Percentiles rank a stretch among this genome's conserved stretches.
Evolutionary conservation across 2,888 invertebrate genomes (phyloP).

Genomic region (Orthonevra nobilis): DNA sequence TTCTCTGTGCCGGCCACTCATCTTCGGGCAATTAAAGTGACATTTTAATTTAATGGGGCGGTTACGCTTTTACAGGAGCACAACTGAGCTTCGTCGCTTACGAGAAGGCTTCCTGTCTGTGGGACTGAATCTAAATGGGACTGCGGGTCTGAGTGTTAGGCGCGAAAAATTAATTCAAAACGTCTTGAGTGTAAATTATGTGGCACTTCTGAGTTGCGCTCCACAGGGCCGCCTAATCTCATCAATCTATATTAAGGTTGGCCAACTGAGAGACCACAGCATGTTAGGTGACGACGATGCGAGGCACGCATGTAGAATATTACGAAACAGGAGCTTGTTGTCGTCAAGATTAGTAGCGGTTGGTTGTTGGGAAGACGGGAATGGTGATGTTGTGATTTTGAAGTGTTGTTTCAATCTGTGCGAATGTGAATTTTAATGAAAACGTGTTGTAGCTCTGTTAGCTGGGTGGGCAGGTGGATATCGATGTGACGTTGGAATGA

Average conservation of each 20-base stretch:
- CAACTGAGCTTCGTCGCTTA: constrained; percentile 44
- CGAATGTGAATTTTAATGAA: too few species aligned
- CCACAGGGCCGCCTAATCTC: constrained; percentile 52
- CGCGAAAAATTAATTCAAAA: constrained; percentile 64
- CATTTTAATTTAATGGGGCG: constrained; percentile 69
- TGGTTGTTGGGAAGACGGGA: neutral
- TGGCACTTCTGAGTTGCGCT: constrained; percentile 36
- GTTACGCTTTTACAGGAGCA: constrained; percentile 53
- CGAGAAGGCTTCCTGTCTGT: constrained; percentile 39
- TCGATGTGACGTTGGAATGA: too few species aligned
- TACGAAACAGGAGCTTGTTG: neutral
- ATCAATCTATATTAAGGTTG: constrained; percentile 46
- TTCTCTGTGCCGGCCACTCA: constrained; percentile 42
- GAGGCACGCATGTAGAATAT: neutral
- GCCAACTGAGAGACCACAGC: constrained; percentile 5
- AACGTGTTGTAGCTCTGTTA: too few species aligned
- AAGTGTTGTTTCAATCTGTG: too few species aligned
- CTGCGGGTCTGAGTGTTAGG: constrained; percentile 31
- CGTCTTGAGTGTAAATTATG: constrained; percentile 50
- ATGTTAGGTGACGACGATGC: constrained; percentile 3
- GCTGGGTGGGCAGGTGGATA: too few species aligned
- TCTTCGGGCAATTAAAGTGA: constrained; percentile 62
- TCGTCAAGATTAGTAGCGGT: neutral
- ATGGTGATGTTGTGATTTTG: too few species aligned
- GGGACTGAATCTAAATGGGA: constrained; percentile 14